These are phyloP conservation scores for Atta colombica DNA, from an alignment of 1,140 invertebrate genomes.

Conservation along the genomic window DNA sequence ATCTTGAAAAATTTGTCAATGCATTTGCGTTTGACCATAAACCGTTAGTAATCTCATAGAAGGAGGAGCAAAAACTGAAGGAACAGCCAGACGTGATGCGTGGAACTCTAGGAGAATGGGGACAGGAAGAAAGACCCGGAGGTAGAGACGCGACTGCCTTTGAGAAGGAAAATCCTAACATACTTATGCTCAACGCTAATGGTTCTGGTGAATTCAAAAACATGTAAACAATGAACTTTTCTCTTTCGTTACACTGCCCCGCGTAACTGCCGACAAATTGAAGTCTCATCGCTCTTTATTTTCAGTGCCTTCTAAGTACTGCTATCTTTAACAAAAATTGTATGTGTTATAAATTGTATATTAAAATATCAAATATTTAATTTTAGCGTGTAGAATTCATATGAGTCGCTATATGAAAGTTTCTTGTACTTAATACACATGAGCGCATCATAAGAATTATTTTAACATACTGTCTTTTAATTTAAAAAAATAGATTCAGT, in stretches of 20 bases:
- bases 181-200: constrained; percentile 91
- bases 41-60: constrained; percentile 87
- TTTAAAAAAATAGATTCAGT: not conserved
- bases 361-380: constrained; percentile 10
- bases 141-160: constrained; percentile 91
- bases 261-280: constrained; percentile 27
- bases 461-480: not conserved
- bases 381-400: not conserved
- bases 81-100: constrained; percentile 91
- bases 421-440: not conserved
- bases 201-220: constrained; percentile 91
- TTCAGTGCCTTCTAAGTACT: constrained; percentile 23
- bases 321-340: constrained; percentile 1
- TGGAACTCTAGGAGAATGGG: constrained; percentile 90
- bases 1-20: constrained; percentile 18
- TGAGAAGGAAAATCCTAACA: constrained; percentile 93
- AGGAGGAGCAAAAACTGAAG: constrained; percentile 89
- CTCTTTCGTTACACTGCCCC: constrained; percentile 39
- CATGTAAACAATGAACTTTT: constrained; percentile 88
- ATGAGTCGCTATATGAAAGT: not conserved
- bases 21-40: constrained; percentile 76
- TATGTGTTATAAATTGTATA: not conserved
- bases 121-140: constrained; percentile 89
- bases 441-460: not conserved
- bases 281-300: constrained; percentile 12